Evolutionary conservation across 2,888 invertebrate species (phyloP), one percentile per base, ranked within the genome.

Genomic region (Phytoseiulus persimilis): DNA sequence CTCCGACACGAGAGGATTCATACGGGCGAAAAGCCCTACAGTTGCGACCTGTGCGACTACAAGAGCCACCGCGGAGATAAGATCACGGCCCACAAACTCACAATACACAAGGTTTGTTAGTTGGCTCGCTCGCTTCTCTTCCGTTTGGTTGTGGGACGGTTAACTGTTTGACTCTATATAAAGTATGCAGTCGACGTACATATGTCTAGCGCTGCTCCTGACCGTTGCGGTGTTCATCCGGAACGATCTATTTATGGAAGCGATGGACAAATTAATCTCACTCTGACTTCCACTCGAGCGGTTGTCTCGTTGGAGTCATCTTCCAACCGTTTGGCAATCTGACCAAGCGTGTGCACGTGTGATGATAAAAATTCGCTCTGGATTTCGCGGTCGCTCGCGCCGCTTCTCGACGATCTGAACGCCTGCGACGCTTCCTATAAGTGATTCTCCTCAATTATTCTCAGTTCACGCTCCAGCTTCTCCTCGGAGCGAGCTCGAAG

Each of bases 11-110:
- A 87, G 18, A 33, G 87, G 9, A 87, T 87, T 45, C 87, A 87
- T 32, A 87, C 87, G 0, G 87, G 87, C 0, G 87, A 87, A 45
- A 87, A 87, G 31, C 87, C 87, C 0, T 87, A 87, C 33, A n/a
- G 39, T 6, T 87, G 87, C 87, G 87, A 87, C n/a, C 33, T 87
- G 6, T 87, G 87, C 87, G 87, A 87, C 33, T 87, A 87, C 33
- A 87, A 87, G 33, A 87, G 87, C 33, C 87, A 87, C 33, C 87
- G 87, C 33, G 87, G 87, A 32, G 87, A 87, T 45, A 87, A 87
- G 87, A 33, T 87, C 9, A 87, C 87, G 28, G 87, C 87, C 32
- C 87, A 87, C 45, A 87, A 87, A 45, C 87, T 87, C 3, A 87
- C 87, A 14, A 87, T 33, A 2, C 87, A 87, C 33, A 87, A 87